Percentiles rank a stretch among this genome's conserved stretches.
These are phyloP conservation scores for Trinorchestia longiramus DNA, from an alignment of 1,140 invertebrate genomes.

Conservation along the genomic window DNA sequence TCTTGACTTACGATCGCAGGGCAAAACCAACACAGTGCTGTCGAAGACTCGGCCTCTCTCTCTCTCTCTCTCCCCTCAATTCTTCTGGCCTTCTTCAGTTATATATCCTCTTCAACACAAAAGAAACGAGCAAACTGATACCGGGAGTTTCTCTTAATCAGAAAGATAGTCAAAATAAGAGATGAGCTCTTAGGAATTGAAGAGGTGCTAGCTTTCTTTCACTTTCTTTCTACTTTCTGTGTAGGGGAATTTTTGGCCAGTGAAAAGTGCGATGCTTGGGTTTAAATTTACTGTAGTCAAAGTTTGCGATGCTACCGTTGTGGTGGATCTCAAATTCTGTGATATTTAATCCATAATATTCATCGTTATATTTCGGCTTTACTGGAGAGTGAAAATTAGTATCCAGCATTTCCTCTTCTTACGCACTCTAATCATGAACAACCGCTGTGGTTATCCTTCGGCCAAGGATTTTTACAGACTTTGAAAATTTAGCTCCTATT, in stretches of 20 bases:
- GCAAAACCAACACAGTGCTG: constrained; percentile 23
- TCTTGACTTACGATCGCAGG: constrained; percentile 45
- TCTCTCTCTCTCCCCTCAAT: not conserved
- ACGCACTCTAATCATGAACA: not conserved
- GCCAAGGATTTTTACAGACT: not conserved
- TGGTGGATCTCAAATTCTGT: not conserved
- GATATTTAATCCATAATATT: not conserved
- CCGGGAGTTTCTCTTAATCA: not conserved
- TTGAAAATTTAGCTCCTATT: not conserved
- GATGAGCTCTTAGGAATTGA: not conserved
- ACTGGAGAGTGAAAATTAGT: not conserved
- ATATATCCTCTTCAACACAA: not conserved
- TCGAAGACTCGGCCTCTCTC: not conserved
- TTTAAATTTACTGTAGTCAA: not conserved
- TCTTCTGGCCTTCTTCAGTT: not conserved
- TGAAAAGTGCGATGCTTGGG: not conserved
- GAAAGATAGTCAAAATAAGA: not conserved
- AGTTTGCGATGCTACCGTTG: not conserved
- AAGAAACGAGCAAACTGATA: not conserved
- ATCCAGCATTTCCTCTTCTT: not conserved
- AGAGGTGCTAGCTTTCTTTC: not conserved
- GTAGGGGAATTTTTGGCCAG: not conserved
- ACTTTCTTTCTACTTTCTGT: not conserved
- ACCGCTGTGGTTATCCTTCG: not conserved
- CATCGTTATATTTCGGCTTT: not conserved